Conservation (phyloP, 1,140 invertebrate genomes). For the Elysia chlorotica region DNA sequence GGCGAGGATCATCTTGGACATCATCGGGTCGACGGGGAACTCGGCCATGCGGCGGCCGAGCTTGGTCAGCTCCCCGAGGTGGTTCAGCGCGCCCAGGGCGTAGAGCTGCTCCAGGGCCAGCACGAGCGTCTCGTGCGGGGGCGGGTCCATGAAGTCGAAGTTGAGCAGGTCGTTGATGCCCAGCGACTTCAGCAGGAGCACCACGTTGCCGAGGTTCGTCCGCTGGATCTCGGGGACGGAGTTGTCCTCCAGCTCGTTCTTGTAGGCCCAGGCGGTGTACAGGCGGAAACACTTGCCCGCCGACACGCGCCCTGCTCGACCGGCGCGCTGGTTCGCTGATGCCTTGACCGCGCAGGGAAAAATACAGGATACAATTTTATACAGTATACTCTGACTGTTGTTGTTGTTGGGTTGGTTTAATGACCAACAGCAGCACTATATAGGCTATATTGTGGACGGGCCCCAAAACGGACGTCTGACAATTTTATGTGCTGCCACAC, state of each 20-base stretch:
- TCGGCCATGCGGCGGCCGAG: slow-evolving; percentile 97
- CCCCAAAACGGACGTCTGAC: no score
- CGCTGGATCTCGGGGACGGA: slow-evolving; percentile 83
- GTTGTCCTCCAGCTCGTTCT: slow-evolving; percentile 97
- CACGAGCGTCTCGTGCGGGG: slow-evolving; percentile 93
- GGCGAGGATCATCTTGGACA: slow-evolving; percentile 97
- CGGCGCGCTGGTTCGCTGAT: slow-evolving; percentile 60
- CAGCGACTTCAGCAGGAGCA: slow-evolving; percentile 59
- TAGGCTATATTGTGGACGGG: no score
- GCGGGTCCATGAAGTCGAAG: slow-evolving; percentile 99
- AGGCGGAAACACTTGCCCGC: slow-evolving; percentile 95
- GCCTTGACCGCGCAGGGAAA: slow-evolving; percentile 39
- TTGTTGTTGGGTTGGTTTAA: no score
- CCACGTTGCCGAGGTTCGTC: slow-evolving; percentile 63
- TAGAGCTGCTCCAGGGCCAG: slow-evolving; percentile 97
- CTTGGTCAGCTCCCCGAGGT: slow-evolving; percentile 95
- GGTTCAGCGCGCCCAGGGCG: slow-evolving; percentile 96
- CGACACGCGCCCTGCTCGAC: slow-evolving; percentile 60
- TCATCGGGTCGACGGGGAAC: slow-evolving; percentile 98
- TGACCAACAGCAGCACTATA: no score
- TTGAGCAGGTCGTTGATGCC: slow-evolving; percentile 94
- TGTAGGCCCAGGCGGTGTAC: slow-evolving; percentile 90
- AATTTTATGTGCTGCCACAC: no score
- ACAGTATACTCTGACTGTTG: no score
- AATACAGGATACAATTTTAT: neutral